These are phyloP conservation scores for Synanthedon formicaeformis DNA, from an alignment of 2,888 invertebrate genomes.

Conservation along the genomic window DNA sequence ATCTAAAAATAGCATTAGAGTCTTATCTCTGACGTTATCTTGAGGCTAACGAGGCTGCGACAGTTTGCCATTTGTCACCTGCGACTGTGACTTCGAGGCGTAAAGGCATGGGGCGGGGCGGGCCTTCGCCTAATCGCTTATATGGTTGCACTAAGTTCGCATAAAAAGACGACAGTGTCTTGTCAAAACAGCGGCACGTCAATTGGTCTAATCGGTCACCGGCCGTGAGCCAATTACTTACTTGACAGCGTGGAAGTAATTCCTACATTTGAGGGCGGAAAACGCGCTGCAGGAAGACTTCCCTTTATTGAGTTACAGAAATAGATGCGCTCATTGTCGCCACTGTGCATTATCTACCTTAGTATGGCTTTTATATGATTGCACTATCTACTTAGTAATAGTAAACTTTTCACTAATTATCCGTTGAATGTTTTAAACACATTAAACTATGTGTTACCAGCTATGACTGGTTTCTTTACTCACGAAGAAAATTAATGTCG, in stretches of 20 bases:
- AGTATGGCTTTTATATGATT: no score
- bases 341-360: constrained; percentile 3
- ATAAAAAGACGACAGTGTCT: constrained; percentile 23
- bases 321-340: constrained; percentile 16
- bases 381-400: no score
- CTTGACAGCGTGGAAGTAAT: constrained; percentile 67
- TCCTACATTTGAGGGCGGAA: constrained; percentile 69
- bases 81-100: neutral
- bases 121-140: neutral
- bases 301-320: constrained; percentile 55
- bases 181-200: constrained; percentile 66
- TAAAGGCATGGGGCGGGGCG: neutral
- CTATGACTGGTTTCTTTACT: no score
- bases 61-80: no score
- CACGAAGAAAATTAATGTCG: no score
- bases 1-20: constrained; percentile 56
- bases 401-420: no score
- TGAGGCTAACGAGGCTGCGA: constrained; percentile 34
- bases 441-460: no score
- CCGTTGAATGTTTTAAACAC: no score
- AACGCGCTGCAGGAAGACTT: constrained; percentile 61
- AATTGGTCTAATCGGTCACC: constrained; percentile 65
- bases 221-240: constrained; percentile 66
- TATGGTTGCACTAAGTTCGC: neutral
- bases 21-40: constrained; percentile 65